These are phyloP conservation scores for Chironex yamaguchii DNA, from an alignment of 30 jellyfish, hydroid and myxozoan genomes.

Conservation along the genomic window DNA sequence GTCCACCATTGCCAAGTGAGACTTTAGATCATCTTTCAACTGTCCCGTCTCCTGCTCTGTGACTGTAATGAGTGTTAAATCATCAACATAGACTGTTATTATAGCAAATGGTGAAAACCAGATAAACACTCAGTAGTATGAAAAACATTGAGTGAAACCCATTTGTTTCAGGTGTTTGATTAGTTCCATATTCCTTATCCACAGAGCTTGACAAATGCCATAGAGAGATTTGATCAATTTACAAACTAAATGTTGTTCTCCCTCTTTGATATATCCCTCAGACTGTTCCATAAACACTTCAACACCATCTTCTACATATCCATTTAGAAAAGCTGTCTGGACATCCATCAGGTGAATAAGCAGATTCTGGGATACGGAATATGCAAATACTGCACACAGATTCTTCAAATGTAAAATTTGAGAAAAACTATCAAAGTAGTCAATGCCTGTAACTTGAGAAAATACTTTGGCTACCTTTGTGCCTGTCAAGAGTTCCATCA, in stretches of 20 bases:
- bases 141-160: not conserved
- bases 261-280: not conserved
- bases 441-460: not conserved
- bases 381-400: too few species aligned
- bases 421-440: constrained; percentile 3
- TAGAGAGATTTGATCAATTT: constrained; percentile 29
- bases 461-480: constrained; percentile 21
- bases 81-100: constrained; percentile 40
- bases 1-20: constrained; percentile 32
- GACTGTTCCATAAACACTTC: constrained; percentile 10
- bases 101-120: not conserved
- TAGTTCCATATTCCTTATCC: constrained; percentile 18
- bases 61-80: not conserved
- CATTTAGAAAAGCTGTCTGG: too few species aligned
- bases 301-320: too few species aligned
- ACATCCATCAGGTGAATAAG: too few species aligned
- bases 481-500: not conserved
- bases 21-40: not conserved
- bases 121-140: constrained; percentile 24
- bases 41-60: not conserved
- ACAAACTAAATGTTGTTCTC: constrained; percentile 6
- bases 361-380: too few species aligned
- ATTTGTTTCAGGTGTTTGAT: not conserved
- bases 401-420: too few species aligned
- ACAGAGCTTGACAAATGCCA: constrained; percentile 22